These are phyloP conservation scores for Zoanthus solanderi DNA, from an alignment of 92 coral and sea anemone species.

Conservation along the genomic window DNA sequence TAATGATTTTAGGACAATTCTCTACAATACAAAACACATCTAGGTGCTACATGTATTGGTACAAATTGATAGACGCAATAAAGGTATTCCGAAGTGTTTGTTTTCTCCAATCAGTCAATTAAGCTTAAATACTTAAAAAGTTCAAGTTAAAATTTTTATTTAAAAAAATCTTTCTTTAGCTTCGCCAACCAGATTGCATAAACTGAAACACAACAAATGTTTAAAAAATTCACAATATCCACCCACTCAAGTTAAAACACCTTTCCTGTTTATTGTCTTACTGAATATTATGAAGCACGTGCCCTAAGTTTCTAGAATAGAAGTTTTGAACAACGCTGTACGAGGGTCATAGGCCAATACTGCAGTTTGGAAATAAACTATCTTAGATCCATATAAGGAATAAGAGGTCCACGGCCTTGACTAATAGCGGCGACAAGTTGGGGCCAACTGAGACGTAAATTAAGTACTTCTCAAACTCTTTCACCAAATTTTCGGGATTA, in stretches of 20 bases:
- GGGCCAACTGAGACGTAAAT: constrained; percentile 26
- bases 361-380: background rate
- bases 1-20: background rate
- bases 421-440: constrained; percentile 23
- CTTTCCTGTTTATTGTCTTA: background rate
- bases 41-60: too few species aligned
- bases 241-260: background rate
- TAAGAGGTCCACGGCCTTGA: background rate
- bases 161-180: background rate
- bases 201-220: too few species aligned
- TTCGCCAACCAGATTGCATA: background rate
- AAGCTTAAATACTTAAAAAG: too few species aligned
- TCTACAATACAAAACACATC: background rate
- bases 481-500: constrained; percentile 32
- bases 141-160: background rate
- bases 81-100: too few species aligned
- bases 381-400: constrained; percentile 13
- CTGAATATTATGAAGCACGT: background rate
- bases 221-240: background rate
- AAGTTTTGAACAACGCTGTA: background rate
- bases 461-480: constrained; percentile 21
- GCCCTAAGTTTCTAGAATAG: constrained; percentile 3
- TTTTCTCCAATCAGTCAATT: too few species aligned
- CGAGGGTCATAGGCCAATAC: constrained; percentile 15
- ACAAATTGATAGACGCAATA: too few species aligned